Percentiles rank a stretch among this genome's conserved stretches.
phyloP scores from a whole-genome alignment of 1,140 invertebrate species.

The Eufriesea mexicana region DNA sequence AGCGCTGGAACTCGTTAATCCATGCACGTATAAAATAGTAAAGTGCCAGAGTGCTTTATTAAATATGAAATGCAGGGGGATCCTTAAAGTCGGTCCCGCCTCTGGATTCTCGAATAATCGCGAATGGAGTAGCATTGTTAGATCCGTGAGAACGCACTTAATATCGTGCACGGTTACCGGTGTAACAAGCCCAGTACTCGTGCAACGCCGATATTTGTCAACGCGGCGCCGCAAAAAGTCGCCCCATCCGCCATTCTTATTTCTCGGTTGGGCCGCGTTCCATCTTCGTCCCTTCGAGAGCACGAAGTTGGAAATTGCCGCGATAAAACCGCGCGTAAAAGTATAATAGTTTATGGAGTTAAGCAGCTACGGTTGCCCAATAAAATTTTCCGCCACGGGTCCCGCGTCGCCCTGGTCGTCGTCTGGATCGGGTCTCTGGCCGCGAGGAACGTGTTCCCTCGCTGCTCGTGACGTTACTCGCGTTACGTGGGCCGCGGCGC shows the following conservation, averaged over 20 bases:
- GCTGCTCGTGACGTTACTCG: background rate
- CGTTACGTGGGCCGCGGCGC: background rate
- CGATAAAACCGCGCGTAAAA: slow-evolving; percentile 61
- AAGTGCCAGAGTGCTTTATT: background rate
- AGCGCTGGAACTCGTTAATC: background rate
- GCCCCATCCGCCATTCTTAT: background rate
- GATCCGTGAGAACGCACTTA: background rate
- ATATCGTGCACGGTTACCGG: background rate
- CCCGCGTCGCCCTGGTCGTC: too few species aligned
- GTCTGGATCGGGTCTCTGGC: background rate
- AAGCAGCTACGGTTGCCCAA: slow-evolving; percentile 38
- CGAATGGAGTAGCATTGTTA: too few species aligned
- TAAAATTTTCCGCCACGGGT: slow-evolving; percentile 47
- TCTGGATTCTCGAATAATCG: too few species aligned
- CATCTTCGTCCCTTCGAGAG: slow-evolving; percentile 24
- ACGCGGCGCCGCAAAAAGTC: background rate
- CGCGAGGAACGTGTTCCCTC: background rate
- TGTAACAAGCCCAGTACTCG: too few species aligned
- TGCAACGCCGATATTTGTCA: slow-evolving; percentile 12
- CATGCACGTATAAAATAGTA: background rate
- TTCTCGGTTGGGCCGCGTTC: background rate
- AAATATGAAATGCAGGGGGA: slow-evolving; percentile 9
- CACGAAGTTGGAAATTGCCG: slow-evolving; percentile 39
- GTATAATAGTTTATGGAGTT: slow-evolving; percentile 62
- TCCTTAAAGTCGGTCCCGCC: background rate